phyloP scores from a whole-genome alignment of 2,113 vertebrate genomes.

The Apus apus region DNA sequence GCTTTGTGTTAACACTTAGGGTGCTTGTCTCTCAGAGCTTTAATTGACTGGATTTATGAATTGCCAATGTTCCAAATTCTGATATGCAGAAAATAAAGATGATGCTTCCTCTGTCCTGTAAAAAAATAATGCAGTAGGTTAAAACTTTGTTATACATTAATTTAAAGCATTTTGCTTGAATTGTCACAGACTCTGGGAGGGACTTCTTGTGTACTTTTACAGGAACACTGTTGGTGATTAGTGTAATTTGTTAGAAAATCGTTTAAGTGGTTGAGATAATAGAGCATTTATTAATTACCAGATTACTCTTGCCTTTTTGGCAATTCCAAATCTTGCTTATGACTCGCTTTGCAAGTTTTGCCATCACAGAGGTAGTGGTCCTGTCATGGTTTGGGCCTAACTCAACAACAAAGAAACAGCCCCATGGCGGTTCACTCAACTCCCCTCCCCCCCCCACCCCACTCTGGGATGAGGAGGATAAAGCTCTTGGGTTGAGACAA shows the following conservation, averaged over 20 bases:
- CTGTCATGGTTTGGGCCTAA: not conserved
- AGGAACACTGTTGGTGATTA: not conserved
- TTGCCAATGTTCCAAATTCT: not conserved
- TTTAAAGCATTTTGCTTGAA: not conserved
- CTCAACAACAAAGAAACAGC: no score
- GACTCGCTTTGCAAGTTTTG: not conserved
- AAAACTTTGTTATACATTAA: not conserved
- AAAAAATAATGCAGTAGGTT: not conserved
- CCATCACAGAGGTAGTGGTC: not conserved
- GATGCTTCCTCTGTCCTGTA: not conserved
- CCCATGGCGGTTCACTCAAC: no score
- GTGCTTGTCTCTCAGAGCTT: not conserved
- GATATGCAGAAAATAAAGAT: not conserved
- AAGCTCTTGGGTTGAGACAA: no score
- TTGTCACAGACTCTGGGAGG: not conserved
- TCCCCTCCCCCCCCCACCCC: no score
- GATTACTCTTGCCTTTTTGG: not conserved
- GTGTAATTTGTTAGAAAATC: not conserved
- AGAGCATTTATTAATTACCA: not conserved
- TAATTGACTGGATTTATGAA: not conserved
- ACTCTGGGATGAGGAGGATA: no score
- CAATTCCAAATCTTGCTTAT: not conserved
- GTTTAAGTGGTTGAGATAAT: not conserved
- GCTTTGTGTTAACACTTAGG: not conserved
- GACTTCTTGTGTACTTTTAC: not conserved